Evolutionary conservation across 2,797 vertebrate species (phyloP).

Genomic region (Hemibagrus guttatus): DNA sequence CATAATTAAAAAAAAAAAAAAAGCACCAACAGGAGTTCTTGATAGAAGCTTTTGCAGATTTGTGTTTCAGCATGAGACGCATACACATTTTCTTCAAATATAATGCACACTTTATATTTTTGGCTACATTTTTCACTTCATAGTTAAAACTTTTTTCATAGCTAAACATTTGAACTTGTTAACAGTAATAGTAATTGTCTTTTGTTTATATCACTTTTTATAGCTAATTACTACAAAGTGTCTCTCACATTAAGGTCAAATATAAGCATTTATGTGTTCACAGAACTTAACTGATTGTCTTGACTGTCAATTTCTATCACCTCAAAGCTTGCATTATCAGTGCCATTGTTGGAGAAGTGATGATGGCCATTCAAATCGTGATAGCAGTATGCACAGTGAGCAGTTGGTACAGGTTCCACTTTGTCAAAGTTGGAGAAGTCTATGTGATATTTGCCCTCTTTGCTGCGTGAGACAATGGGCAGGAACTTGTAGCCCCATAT

Average conservation of each 20-base stretch:
- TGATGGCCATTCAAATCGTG: slow-evolving; percentile 85
- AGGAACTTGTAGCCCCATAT: slow-evolving; percentile 93
- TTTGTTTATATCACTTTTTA: not conserved
- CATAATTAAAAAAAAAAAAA: not conserved
- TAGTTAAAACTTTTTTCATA: not conserved
- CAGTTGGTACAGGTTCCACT: slow-evolving; percentile 84
- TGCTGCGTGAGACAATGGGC: slow-evolving; percentile 90
- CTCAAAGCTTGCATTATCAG: slow-evolving; percentile 84
- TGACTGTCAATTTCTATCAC: slow-evolving; percentile 78
- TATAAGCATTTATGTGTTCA: not conserved
- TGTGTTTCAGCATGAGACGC: not conserved
- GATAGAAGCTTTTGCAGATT: too few relatives aligned
- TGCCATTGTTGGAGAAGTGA: slow-evolving; percentile 74
- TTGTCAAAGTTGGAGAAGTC: slow-evolving; percentile 96
- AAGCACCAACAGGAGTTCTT: not conserved
- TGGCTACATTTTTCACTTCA: not conserved
- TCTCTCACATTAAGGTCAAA: not conserved
- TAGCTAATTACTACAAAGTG: not conserved
- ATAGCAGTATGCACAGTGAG: slow-evolving; percentile 90
- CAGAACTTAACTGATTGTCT: not conserved
- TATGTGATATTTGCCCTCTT: slow-evolving; percentile 90
- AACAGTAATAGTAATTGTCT: not conserved
- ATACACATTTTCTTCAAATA: not conserved
- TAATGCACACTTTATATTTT: not conserved
- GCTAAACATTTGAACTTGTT: too few relatives aligned